Conservation (phyloP, 2,113 vertebrate species). For the Nansenia antarctica region DNA sequence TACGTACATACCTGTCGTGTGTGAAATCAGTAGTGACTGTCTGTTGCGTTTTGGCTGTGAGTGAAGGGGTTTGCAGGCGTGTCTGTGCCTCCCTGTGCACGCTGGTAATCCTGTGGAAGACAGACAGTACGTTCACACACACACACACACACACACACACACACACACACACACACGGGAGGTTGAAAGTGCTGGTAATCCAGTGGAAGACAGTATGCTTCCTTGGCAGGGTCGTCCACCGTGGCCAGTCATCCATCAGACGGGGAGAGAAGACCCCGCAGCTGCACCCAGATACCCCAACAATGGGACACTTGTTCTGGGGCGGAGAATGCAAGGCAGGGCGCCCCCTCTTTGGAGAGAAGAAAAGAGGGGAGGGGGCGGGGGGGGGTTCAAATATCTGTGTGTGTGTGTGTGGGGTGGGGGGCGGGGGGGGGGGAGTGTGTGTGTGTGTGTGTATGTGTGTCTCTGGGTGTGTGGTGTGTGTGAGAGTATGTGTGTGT, state of each 20-base stretch:
- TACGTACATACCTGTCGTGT: not conserved
- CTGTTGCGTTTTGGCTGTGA: conserved; percentile 47
- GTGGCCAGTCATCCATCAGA: conserved; percentile 53
- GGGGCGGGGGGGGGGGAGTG: too few species aligned
- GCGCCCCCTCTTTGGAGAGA: conserved; percentile 48
- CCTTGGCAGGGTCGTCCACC: conserved; percentile 48
- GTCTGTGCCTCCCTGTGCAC: conserved; percentile 42
- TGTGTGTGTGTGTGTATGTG: too few species aligned
- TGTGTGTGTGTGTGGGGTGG: too few species aligned
- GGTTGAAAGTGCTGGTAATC: too few species aligned
- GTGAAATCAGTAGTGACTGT: not conserved
- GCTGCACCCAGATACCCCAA: conserved; percentile 72
- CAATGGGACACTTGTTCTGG: conserved; percentile 72
- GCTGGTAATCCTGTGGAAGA: not conserved
- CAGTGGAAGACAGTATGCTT: conserved; percentile 59
- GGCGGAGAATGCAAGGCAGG: conserved; percentile 46
- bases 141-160: too few species aligned
- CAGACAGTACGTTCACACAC: too few species aligned
- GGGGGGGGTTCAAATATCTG: conserved; percentile 54
- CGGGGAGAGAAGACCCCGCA: conserved; percentile 46
- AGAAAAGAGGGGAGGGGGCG: conserved; percentile 28
- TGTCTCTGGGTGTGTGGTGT: too few species aligned
- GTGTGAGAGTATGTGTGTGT: too few species aligned
- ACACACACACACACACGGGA: too few species aligned
- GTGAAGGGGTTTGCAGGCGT: too few species aligned